Base-by-base conservation (phyloP, 2,797 vertebrate species). In the Micrastur ruficollis region DNA sequence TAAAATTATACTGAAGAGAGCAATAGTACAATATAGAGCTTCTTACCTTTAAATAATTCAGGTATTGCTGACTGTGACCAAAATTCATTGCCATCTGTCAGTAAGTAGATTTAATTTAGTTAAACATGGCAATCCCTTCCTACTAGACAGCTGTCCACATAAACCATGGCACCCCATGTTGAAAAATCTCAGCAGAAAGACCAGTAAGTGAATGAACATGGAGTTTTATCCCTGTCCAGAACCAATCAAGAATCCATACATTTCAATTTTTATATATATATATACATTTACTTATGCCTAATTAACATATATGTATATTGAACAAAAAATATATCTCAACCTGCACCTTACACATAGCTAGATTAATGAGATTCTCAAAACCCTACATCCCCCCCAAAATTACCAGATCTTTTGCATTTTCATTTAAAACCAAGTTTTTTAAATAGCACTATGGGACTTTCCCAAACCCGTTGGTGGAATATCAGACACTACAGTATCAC, bases 1-100 rank as follows among this genome's bases (percentile, higher is more conserved):
- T 10, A 90, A 83, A 88, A 81, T 73, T 83, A 12, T 15, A 42
- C 71, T 76, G 38, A 83, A 47, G 42, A 86, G 52, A 94, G 46
- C 7, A 46, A 38, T 18, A 65, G 21, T 61, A 32, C 20, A 83
- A 31, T 78, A 56, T 5, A 88, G 52, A 86, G 20, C 8, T 81
- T 93, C 31, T 82, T 83, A 78, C 68, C 29, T 78, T 78, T 94
- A 82, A 95, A 95, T 90, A 90, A 94, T 93, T 91, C 61, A 91
- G 52, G 32, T 91, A 52, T 20, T 83, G 58, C 14, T 90, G 68
- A 55, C 79, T 56, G 65, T 52, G 79, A 86, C 23, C 20, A 90
- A 86, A 89, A 81, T 71, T 70, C 71, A 56, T 50, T 88, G 40
- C 90, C 91, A 88, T 93, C 92, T 96, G 85, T 78, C 65, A 90